These are phyloP conservation scores for Calidris pugnax DNA, from an alignment of 2,113 vertebrate species.

Conservation along the genomic window DNA sequence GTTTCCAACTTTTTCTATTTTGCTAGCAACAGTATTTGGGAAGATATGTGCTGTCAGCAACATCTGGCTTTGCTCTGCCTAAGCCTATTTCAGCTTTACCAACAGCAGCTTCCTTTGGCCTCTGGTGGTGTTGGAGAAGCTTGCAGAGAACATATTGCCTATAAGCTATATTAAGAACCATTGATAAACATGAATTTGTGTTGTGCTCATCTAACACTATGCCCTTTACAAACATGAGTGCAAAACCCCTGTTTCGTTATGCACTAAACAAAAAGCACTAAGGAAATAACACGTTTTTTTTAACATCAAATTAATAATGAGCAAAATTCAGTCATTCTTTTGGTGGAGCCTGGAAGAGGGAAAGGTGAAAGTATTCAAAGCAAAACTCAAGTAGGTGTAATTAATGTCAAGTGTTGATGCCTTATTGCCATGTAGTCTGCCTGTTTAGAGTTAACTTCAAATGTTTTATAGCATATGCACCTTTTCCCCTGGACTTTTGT, in stretches of 20 bases:
- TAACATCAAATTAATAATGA: not conserved
- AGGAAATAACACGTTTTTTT: not conserved
- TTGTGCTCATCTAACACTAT: not conserved
- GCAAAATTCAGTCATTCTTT: not conserved
- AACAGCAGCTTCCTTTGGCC: not conserved
- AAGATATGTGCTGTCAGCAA: not conserved
- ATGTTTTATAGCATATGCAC: not conserved
- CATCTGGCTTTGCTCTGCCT: not conserved
- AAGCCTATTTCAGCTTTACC: not conserved
- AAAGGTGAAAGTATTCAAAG: not conserved
- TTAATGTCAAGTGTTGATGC: not conserved
- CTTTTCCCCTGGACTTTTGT: not conserved
- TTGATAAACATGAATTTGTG: not conserved
- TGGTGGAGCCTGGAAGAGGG: not conserved
- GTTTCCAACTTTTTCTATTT: not conserved
- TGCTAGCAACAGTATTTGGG: not conserved
- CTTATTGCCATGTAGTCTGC: not conserved
- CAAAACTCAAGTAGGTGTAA: not conserved
- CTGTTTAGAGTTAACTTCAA: not conserved
- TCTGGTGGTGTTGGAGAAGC: not conserved
- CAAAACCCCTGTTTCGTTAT: not conserved
- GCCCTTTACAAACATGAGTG: not conserved
- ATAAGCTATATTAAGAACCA: not conserved
- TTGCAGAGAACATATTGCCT: not conserved
- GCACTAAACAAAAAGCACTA: not conserved